Base-by-base conservation (phyloP, 2,113 vertebrate species). In the Corapipo altera region DNA sequence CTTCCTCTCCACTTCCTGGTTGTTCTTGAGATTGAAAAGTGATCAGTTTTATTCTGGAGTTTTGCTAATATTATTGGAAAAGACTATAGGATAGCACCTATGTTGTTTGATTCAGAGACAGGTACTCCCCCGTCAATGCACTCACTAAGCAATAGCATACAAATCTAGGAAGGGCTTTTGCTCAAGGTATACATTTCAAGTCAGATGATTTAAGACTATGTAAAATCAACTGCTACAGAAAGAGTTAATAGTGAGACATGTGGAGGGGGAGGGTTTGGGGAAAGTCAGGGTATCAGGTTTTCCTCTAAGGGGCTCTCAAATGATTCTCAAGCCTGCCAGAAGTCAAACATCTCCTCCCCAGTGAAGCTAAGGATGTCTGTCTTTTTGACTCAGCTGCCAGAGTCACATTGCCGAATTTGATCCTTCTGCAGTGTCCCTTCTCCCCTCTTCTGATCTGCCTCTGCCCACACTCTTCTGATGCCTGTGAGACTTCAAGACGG, bases 231-330 rank as follows among this genome's bases (percentile, higher is more conserved):
- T 39, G 49, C 79, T 64, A 39, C 35, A 30, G 43, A 92, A 94
- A 93, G 94, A 95, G 93, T 90, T 96, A 97, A 85, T 51, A 65
- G 51, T 30, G 49, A 72, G 73, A 61, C 80, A 77, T 69, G 87
- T 30, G 44, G 58, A 78, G 62, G 19, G 70, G 69, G 73, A 87
- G 65, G 66, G 75, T 57, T 49, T 92, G 79, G 92, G 79, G 81
- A 78, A 93, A 97, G 59, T 76, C 95, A 77, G 35, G 27, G 69
- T 88, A 73, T 92, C 84, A 76, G 43, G 51, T 90, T 95, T 88
- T 84, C 74, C 94, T 96, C 88, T 71, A 51, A 95, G 91, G 86
- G 85, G 58, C 52, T 96, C 95, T 97, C 91, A 91, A 85, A 86
- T 92, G 72, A 70, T 89, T 82, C 78, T 71, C 48, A 89, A 41